Evolutionary conservation across 2,888 invertebrate genomes (phyloP).

Genomic region (Cheiracanthium punctorium): DNA sequence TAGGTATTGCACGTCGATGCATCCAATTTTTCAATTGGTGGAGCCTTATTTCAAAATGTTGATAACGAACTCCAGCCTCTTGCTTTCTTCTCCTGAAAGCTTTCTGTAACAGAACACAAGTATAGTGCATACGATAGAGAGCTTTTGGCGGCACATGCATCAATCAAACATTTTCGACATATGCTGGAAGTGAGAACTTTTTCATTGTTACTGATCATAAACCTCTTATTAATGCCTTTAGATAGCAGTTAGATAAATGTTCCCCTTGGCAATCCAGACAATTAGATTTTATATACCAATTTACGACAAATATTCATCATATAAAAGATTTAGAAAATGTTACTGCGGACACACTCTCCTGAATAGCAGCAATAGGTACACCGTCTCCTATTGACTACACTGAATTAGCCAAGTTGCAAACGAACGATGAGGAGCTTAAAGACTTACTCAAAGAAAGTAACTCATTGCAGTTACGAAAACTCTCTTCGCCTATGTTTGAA

Average conservation of each 20-base stretch:
- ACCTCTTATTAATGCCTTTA: constrained; percentile 69
- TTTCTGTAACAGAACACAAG: constrained; percentile 16
- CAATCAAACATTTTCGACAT: constrained; percentile 72
- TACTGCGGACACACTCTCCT: constrained; percentile 42
- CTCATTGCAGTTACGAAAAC: not conserved
- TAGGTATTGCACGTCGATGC: constrained; percentile 9
- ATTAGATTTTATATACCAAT: constrained; percentile 74
- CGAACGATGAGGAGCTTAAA: not conserved
- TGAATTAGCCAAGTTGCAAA: not conserved
- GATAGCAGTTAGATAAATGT: constrained; percentile 20
- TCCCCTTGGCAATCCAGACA: constrained; percentile 75
- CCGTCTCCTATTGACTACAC: not conserved
- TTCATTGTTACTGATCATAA: constrained; percentile 44
- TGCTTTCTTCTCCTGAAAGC: constrained; percentile 37
- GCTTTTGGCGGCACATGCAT: constrained; percentile 72
- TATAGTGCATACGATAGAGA: constrained; percentile 71
- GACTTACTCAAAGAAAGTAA: too few species aligned
- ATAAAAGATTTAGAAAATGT: constrained; percentile 70
- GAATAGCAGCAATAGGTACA: not conserved
- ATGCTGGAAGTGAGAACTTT: constrained; percentile 67
- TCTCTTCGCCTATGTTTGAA: too few species aligned
- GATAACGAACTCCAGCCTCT: constrained; percentile 64
- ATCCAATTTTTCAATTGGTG: constrained; percentile 33
- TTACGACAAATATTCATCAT: constrained; percentile 75
- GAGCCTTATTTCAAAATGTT: constrained; percentile 71